Conservation (phyloP, 1,140 invertebrate species). For the Danaus melanippus region DNA sequence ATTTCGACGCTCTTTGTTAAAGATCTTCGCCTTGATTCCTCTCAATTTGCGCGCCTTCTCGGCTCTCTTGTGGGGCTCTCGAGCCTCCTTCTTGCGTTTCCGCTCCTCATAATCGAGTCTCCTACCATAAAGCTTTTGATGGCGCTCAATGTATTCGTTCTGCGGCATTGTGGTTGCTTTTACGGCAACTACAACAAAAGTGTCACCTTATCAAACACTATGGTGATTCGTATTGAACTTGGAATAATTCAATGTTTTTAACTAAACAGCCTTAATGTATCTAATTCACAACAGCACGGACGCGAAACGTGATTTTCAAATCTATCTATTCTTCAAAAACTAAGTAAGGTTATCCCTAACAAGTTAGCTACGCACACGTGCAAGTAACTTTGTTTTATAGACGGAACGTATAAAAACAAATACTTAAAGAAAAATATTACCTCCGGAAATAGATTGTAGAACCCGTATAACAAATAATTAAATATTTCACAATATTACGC, state of each 20-base stretch:
- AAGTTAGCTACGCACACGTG: conserved; percentile 6
- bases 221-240: conserved; percentile 13
- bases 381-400: neutral
- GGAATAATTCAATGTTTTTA: neutral
- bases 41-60: conserved; percentile 92
- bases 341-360: no score
- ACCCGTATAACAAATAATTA: neutral
- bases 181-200: conserved; percentile 69
- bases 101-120: conserved; percentile 98
- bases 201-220: conserved; percentile 39
- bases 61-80: conserved; percentile 91
- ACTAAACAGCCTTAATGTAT: no score
- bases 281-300: no score
- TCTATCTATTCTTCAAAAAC: no score
- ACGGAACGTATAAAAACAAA: no score
- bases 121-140: conserved; percentile 95
- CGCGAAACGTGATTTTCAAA: no score
- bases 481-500: conserved; percentile 10
- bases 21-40: conserved; percentile 98
- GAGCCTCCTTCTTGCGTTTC: conserved; percentile 95
- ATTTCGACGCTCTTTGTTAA: conserved; percentile 95
- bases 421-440: no score
- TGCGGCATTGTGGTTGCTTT: conserved; percentile 90
- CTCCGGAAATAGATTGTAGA: no score
- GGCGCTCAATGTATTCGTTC: conserved; percentile 99